A percentile compares a stretch with the other conserved stretches of the same genome.
Conservation (phyloP, 2,113 vertebrate genomes). For the Asarcornis scutulata region DNA sequence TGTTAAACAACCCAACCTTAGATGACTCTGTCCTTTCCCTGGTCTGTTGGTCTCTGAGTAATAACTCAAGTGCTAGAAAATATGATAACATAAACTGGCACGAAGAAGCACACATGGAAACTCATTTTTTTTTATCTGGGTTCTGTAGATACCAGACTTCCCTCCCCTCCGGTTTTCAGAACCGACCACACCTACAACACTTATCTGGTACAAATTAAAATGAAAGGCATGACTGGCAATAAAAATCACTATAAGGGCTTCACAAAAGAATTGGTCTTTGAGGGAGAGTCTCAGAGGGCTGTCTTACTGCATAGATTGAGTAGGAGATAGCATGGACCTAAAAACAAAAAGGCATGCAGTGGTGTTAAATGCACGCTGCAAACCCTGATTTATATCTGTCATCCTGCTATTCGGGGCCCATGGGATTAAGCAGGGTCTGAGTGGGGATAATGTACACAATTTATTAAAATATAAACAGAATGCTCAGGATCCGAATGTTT, state of each 20-base stretch:
- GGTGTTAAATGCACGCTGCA: rapidly evolving
- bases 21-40: not conserved
- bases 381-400: not conserved
- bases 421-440: not conserved
- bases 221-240: not conserved
- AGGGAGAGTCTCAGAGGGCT: not conserved
- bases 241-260: not conserved
- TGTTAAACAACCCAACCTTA: not conserved
- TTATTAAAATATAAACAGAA: not conserved
- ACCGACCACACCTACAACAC: not conserved
- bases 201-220: not conserved
- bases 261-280: not conserved
- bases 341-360: not conserved
- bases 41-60: not conserved
- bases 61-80: conserved; percentile 14
- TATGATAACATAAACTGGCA: not conserved
- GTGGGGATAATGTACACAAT: not conserved
- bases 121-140: not conserved
- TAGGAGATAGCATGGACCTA: not conserved
- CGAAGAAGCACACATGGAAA: not conserved
- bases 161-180: not conserved
- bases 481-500: not conserved
- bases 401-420: not conserved
- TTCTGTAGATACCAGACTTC: not conserved
- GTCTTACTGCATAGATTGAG: not conserved